Base-by-base conservation (phyloP, 1,140 invertebrate genomes). In the Ostrea denselamellosa region DNA sequence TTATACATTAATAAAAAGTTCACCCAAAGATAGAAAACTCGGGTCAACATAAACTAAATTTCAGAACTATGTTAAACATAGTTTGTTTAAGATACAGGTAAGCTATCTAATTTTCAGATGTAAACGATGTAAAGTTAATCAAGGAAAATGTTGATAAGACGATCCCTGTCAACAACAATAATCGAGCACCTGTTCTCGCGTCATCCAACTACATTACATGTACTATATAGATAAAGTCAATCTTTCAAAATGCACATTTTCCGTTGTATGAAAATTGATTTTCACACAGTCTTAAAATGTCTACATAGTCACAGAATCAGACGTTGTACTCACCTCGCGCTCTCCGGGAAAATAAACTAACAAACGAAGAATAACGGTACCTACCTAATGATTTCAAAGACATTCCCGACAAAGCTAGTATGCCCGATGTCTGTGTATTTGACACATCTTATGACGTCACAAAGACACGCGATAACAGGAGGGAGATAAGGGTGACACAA, bases 401-500 rank as follows among this genome's bases (percentile, higher is more conserved):
- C 68, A 77, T 77, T 62, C 68, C 68, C 68, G 4, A 10, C 22
- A 28, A 34, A 34, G 68, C 28, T 62, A 77, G 22, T 77, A 25
- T 25, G 25, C 28, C 68, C 68, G 68, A 22, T 34, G 68, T 77
- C 68, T 77, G 68, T 77, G 8, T 77, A 34, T 77, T 77, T 77
- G 68, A 77, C 68, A 77, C 68, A 77, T 25, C 68, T 77, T 34
- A 77, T 77, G 68, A 77, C 68, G 68, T 77, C 68, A 77, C 68
- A 77, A 77, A 25, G 28, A 25, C 68, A 44, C 68, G 5, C 34
- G 68, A 77, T 77, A 77, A 77, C 68, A 9, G 14, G 68, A 44
- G 68, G 17, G 25, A 77, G 68, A 77, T 77, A 77, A 77, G 25
- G 28, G 25, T 22, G 68, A 77, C 68, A 77, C 68, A 77, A 77